Conservation (phyloP, 2,888 invertebrate species). For the Pammene aurita region DNA sequence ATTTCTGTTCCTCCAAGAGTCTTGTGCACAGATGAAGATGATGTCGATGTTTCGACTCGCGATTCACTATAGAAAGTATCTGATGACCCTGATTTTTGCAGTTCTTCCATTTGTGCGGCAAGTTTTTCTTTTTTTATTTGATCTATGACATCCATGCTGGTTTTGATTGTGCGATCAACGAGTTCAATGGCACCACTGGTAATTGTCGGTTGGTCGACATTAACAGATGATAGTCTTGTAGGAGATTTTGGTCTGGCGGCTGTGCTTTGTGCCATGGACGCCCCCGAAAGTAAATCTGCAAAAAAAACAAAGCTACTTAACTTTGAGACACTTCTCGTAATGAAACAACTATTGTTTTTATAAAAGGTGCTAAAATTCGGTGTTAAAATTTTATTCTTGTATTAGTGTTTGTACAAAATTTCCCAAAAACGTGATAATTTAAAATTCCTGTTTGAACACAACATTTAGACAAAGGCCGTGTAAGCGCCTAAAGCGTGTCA, state of each 20-base stretch:
- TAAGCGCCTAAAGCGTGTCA: constrained; percentile 61
- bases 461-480: constrained; percentile 44
- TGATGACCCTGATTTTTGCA: constrained; percentile 66
- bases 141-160: constrained; percentile 71
- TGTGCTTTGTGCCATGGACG: constrained; percentile 67
- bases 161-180: constrained; percentile 79
- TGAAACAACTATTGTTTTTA: background rate
- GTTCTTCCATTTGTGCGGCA: constrained; percentile 74
- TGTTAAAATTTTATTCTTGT: background rate
- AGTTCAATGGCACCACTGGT: constrained; percentile 82
- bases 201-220: constrained; percentile 80
- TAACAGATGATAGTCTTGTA: constrained; percentile 76
- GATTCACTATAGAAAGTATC: constrained; percentile 75
- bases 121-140: constrained; percentile 75
- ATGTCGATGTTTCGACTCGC: constrained; percentile 71
- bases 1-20: constrained; percentile 66
- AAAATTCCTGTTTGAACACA: constrained; percentile 13
- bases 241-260: constrained; percentile 77
- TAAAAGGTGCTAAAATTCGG: constrained; percentile 4
- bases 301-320: constrained; percentile 51
- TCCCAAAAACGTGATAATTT: background rate
- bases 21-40: constrained; percentile 75
- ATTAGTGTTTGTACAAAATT: constrained; percentile 29
- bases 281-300: constrained; percentile 73
- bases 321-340: background rate